phyloP scores from a whole-genome alignment of 2,113 vertebrate species.

The Macaca fascicularis region DNA sequence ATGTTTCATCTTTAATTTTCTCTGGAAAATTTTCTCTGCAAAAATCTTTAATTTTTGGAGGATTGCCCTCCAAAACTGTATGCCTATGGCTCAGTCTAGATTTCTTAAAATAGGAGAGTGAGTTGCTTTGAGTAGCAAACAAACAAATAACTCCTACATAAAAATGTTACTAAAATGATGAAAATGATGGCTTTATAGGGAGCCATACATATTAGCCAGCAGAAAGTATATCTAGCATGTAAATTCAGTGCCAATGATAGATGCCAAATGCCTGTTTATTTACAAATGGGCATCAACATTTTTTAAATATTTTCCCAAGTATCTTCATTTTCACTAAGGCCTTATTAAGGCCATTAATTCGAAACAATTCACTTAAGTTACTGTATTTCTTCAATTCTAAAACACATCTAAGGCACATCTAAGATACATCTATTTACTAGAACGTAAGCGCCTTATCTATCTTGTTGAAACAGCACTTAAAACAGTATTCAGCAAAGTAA shows the following conservation, averaged over 20 bases:
- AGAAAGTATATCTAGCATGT: background rate
- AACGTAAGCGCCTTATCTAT: background rate
- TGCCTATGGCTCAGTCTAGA: background rate
- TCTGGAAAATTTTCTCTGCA: background rate
- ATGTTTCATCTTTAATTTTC: conserved; percentile 74
- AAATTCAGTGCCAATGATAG: background rate
- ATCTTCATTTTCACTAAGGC: background rate
- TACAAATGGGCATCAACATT: background rate
- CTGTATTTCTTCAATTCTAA: background rate
- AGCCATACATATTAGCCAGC: background rate
- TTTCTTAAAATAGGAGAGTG: background rate
- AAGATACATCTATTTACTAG: background rate
- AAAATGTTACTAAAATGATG: conserved; percentile 40
- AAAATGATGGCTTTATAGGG: background rate
- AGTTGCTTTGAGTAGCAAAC: background rate
- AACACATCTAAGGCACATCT: background rate
- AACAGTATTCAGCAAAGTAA: background rate
- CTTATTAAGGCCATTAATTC: background rate
- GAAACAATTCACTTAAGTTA: background rate
- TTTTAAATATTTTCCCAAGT: background rate
- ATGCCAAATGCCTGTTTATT: background rate
- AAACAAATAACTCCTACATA: background rate
- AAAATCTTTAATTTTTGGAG: background rate
- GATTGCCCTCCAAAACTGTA: conserved; percentile 39
- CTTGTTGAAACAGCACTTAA: background rate